Evolutionary conservation across 2,113 vertebrate species (phyloP), one percentile per base, ranked within the genome.

Genomic region (Colius striatus): DNA sequence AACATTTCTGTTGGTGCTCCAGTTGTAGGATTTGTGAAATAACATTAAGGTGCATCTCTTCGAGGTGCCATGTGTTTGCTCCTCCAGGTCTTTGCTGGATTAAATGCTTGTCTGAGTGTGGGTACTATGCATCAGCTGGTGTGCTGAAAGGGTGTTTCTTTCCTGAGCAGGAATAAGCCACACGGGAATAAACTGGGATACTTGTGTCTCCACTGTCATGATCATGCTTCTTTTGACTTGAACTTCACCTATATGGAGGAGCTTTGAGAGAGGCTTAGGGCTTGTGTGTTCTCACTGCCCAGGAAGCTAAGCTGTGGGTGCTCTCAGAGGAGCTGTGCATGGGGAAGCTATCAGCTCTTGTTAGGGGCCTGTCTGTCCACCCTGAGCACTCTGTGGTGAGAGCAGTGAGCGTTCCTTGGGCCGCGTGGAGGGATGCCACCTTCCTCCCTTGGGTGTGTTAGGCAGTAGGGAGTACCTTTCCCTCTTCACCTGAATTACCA

Each of bases 211-310:
- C 10, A 1, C 54, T 45, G n/a, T 30, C 2, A 1, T 10, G 50
- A 60, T 74, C 2, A 0, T 66, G 43, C 67, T 90, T 88, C 60
- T 65, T 84, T 84, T 72, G 87, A 7, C 61, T 91, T 87, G 73
- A 80, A 72, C 80, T 94, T 89, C 73, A 90, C 78, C 55, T 47
- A 6, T 57, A 18, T 83, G 65, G 55, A 62, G 89, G 89, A 95
- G 87, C 60, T 80, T 67, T 55, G 23, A 36, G 83, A 90, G 87
- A 62, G 8, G 93, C 80, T 94, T 84, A 79, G 51, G 65, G 32
- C 70, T 87, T 13, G 61, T 66, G 68, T 87, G n/a, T 53, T 72
- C 22, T 73, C 68, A 3, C 47, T 47, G 61, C 2, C 7, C 47
- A 51, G 80, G 55, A 47, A 74, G 86, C 29, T 62, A 54, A 87